phyloP scores from a whole-genome alignment of 2,797 vertebrate species.

The Silurus aristotelis region DNA sequence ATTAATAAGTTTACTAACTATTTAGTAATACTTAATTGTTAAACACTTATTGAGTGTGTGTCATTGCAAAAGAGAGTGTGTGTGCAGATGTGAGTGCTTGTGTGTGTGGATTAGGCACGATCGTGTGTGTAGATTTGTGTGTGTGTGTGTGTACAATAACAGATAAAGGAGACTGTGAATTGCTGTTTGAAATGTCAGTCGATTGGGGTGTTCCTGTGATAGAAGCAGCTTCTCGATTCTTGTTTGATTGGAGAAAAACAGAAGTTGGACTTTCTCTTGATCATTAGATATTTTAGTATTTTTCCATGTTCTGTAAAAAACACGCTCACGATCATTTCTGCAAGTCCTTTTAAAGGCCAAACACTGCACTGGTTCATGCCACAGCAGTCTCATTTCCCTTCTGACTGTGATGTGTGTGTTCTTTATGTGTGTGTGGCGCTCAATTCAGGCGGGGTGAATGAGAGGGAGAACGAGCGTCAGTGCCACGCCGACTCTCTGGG shows the following conservation, averaged over 20 bases:
- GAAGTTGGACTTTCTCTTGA: neutral
- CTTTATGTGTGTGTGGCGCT: slow-evolving; percentile 38
- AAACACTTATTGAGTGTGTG: slow-evolving; percentile 1
- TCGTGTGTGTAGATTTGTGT: neutral
- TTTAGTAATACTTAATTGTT: too few species aligned
- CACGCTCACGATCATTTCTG: neutral
- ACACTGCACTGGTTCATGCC: neutral
- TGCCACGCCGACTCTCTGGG: slow-evolving; percentile 87
- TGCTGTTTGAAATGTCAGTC: neutral
- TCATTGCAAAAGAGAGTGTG: neutral
- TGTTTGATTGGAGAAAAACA: neutral
- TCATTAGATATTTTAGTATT: neutral
- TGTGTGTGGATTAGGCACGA: slow-evolving; percentile 3
- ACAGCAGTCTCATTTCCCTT: neutral
- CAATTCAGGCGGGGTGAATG: slow-evolving; percentile 54
- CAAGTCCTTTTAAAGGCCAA: neutral
- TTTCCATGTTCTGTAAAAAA: neutral
- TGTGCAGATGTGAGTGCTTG: slow-evolving; percentile 19
- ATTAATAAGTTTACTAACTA: too few species aligned
- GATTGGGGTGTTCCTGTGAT: neutral
- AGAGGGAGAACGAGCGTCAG: slow-evolving; percentile 67
- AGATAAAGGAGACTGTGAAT: neutral
- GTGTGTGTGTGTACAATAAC: neutral
- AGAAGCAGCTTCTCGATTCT: neutral
- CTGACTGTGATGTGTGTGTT: slow-evolving; percentile 7